phyloP scores from a whole-genome alignment of 2,113 vertebrate genomes.

The Pluvianellus socialis region DNA sequence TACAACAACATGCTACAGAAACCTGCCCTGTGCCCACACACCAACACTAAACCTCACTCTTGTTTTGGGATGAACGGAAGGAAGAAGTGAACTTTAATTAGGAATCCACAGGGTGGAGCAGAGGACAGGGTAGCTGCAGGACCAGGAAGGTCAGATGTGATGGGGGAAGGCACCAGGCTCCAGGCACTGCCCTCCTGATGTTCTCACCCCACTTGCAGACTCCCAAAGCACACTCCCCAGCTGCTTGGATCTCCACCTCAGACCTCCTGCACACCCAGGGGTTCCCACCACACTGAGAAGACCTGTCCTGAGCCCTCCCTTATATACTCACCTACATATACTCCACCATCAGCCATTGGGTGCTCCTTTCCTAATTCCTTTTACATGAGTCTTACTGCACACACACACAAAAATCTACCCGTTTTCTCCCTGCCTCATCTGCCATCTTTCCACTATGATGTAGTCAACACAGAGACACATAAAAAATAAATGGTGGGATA shows the following conservation, averaged over 20 bases:
- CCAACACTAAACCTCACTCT: not conserved
- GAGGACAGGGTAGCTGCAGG: not conserved
- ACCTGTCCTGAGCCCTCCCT: not conserved
- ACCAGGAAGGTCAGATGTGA: not conserved
- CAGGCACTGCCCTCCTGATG: not conserved
- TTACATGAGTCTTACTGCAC: not conserved
- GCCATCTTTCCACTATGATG: not conserved
- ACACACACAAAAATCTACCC: not conserved
- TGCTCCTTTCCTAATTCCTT: not conserved
- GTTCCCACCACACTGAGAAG: not conserved
- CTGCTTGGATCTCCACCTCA: not conserved
- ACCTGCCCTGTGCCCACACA: not conserved
- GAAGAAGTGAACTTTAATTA: fast-evolving
- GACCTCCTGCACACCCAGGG: not conserved
- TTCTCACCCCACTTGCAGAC: not conserved
- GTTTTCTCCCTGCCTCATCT: not conserved
- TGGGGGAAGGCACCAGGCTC: not conserved
- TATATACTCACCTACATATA: fast-evolving
- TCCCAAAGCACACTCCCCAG: not conserved
- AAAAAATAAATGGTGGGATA: not conserved
- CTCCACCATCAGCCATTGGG: not conserved
- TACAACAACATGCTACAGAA: not conserved
- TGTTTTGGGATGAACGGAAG: not conserved
- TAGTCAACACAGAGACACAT: not conserved
- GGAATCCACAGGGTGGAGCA: not conserved